These are phyloP conservation scores for Ochotona curzoniae DNA, from an alignment of 2,113 vertebrate species.

Conservation along the genomic window DNA sequence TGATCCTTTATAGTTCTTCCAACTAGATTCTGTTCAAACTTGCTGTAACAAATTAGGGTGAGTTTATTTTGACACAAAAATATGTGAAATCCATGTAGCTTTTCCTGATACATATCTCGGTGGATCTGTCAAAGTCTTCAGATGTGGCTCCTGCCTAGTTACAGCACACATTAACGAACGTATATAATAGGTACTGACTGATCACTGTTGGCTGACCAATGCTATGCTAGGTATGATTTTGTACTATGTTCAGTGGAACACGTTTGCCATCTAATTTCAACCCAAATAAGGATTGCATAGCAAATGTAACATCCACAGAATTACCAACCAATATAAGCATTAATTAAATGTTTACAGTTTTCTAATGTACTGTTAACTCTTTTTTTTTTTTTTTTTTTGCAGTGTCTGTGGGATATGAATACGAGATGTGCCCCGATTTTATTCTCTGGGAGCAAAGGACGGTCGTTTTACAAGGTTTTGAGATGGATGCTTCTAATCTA, in stretches of 20 bases:
- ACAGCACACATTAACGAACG: not conserved
- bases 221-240: not conserved
- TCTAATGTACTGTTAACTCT: slow-evolving; percentile 78
- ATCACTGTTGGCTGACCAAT: slow-evolving; percentile 29
- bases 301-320: slow-evolving; percentile 22
- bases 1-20: too few relatives aligned
- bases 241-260: not conserved
- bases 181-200: not conserved
- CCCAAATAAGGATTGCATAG: slow-evolving; percentile 56
- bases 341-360: slow-evolving; percentile 22
- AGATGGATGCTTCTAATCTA: slow-evolving; percentile 96
- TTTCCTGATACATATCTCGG: too few relatives aligned
- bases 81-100: too few relatives aligned
- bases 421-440: slow-evolving; percentile 94
- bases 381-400: slow-evolving; percentile 84
- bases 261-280: slow-evolving; percentile 57
- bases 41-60: too few relatives aligned
- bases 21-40: too few relatives aligned
- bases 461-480: slow-evolving; percentile 95
- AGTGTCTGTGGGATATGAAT: slow-evolving; percentile 98
- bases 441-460: slow-evolving; percentile 97
- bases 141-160: not conserved
- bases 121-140: too few relatives aligned
- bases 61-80: too few relatives aligned
- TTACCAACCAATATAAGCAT: slow-evolving; percentile 25